phyloP scores from a whole-genome alignment of 2,888 invertebrate species.

The Plemyria rubiginata region DNA sequence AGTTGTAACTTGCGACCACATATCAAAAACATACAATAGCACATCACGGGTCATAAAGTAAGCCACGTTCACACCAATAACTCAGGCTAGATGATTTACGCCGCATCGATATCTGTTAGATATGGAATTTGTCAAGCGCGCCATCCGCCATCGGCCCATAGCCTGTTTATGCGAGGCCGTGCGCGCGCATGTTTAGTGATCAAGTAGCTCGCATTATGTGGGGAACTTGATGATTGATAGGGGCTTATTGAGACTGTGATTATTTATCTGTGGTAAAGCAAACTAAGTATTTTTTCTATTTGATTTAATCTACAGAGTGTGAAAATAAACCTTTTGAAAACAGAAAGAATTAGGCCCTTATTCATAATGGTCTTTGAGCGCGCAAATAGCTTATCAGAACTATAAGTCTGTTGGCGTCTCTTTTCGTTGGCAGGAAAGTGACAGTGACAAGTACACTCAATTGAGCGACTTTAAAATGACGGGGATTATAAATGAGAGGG shows the following conservation, averaged over 20 bases:
- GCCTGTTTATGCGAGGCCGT: slow-evolving; percentile 73
- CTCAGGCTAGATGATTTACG: slow-evolving; percentile 65
- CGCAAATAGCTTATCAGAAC: too few species aligned
- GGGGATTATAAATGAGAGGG: too few species aligned
- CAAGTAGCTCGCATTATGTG: slow-evolving; percentile 18
- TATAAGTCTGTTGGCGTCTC: too few species aligned
- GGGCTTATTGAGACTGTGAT: slow-evolving; percentile 21
- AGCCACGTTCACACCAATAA: slow-evolving; percentile 48
- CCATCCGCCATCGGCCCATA: slow-evolving; percentile 53
- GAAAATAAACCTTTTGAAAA: too few species aligned
- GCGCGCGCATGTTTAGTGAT: slow-evolving; percentile 39
- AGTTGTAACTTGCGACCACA: slow-evolving; percentile 19
- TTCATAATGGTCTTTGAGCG: too few species aligned
- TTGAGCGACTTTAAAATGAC: too few species aligned
- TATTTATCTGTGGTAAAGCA: slow-evolving; percentile 7
- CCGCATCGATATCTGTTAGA: slow-evolving; percentile 77
- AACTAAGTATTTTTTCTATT: background rate
- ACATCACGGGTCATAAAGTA: slow-evolving; percentile 45
- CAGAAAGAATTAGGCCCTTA: too few species aligned
- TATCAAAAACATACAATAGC: slow-evolving; percentile 32
- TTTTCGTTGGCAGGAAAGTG: too few species aligned
- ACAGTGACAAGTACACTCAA: too few species aligned
- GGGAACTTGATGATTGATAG: slow-evolving; percentile 24
- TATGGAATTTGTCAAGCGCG: slow-evolving; percentile 77
- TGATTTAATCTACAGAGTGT: background rate